Evolutionary conservation across 1,140 invertebrate genomes (phyloP).

Genomic region (Aplysia californica): DNA sequence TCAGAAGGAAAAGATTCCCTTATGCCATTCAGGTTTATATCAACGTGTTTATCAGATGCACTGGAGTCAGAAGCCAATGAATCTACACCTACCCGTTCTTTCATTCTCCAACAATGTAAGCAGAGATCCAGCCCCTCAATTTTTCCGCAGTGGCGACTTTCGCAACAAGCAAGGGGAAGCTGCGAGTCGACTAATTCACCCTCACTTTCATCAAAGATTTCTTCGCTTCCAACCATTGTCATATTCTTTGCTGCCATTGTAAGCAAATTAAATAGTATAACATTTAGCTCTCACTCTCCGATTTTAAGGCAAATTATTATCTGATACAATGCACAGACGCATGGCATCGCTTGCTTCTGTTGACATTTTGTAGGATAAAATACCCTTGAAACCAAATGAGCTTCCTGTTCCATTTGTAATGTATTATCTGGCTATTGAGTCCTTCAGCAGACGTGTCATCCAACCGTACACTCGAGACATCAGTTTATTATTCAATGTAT

Average conservation of each 20-base stretch:
- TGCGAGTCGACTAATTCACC: slow-evolving; percentile 51
- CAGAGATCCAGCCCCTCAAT: slow-evolving; percentile 80
- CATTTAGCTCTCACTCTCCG: background rate
- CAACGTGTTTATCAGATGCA: too few relatives aligned
- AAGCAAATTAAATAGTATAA: background rate
- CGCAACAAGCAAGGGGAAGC: slow-evolving; percentile 62
- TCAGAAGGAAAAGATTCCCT: too few relatives aligned
- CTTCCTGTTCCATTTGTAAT: background rate
- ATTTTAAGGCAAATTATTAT: background rate
- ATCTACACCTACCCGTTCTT: slow-evolving; percentile 79
- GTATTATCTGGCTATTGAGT: background rate
- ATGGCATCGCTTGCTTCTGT: background rate
- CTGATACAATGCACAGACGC: background rate
- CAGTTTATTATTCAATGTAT: too few relatives aligned
- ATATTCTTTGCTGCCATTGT: slow-evolving; percentile 18
- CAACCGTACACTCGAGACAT: too few relatives aligned
- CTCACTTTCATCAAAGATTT: slow-evolving; percentile 51
- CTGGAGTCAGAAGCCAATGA: background rate
- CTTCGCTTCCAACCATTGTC: background rate
- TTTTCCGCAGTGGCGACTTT: slow-evolving; percentile 79
- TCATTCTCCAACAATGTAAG: slow-evolving; percentile 88
- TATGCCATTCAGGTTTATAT: too few relatives aligned
- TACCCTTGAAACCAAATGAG: background rate
- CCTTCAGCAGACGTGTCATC: background rate
- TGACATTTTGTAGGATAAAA: background rate